These are phyloP conservation scores for Mylabris sibirica DNA, from an alignment of 2,888 invertebrate species.

Conservation along the genomic window DNA sequence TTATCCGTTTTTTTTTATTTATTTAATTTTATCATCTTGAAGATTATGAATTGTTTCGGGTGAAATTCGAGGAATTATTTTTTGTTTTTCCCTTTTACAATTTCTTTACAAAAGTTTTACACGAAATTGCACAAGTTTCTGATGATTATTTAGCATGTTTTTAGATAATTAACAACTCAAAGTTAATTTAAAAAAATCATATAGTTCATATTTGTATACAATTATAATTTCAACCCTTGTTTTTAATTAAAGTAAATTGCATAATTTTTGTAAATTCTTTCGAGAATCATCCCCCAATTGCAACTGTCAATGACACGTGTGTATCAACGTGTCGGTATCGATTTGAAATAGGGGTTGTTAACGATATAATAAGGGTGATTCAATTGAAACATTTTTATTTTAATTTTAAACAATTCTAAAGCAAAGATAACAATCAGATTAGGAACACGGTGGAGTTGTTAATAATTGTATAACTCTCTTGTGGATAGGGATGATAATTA, in stretches of 20 bases:
- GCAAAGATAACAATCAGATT: background rate
- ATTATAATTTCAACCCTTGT: too few species aligned
- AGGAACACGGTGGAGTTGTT: background rate
- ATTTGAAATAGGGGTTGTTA: background rate
- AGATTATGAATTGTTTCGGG: background rate
- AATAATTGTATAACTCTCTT: background rate
- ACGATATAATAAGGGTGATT: background rate
- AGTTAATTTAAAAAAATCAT: too few species aligned
- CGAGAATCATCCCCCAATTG: too few species aligned
- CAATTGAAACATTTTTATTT: background rate
- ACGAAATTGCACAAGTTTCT: background rate
- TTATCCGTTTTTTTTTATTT: too few species aligned
- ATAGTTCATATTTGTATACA: too few species aligned
- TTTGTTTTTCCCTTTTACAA: constrained; percentile 41
- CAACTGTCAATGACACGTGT: constrained; percentile 3
- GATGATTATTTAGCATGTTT: constrained; percentile 5
- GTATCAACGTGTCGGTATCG: background rate
- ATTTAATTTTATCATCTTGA: background rate
- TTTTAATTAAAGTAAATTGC: too few species aligned
- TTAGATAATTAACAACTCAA: background rate
- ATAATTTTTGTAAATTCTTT: too few species aligned
- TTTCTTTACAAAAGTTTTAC: constrained; percentile 33
- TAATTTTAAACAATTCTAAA: background rate
- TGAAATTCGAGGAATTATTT: constrained; percentile 14
- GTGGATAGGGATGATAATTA: background rate